phyloP scores from a whole-genome alignment of 1,140 invertebrate species.

The Propsilocerus akamusi region DNA sequence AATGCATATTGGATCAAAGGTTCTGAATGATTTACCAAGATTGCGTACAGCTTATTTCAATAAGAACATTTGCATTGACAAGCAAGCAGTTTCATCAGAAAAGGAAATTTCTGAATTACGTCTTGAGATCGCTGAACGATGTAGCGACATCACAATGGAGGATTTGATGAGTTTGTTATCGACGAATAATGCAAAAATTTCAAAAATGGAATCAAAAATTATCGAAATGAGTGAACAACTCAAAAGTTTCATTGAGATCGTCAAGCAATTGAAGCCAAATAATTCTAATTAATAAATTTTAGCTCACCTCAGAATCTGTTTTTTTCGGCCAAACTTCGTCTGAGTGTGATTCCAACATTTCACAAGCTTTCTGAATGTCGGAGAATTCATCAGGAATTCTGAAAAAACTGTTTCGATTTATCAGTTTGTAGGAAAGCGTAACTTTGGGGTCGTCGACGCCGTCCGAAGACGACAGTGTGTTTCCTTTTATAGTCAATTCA shows the following conservation, averaged over 20 bases:
- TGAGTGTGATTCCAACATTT: slow-evolving; percentile 9
- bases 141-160: background rate
- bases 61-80: slow-evolving; percentile 29
- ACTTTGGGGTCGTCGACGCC: slow-evolving; percentile 8
- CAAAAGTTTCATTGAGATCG: background rate
- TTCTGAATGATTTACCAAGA: background rate
- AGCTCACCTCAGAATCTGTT: slow-evolving; percentile 14
- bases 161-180: background rate
- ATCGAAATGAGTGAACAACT: background rate
- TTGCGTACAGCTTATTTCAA: slow-evolving; percentile 24
- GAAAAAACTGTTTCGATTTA: slow-evolving; percentile 22
- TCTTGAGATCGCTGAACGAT: background rate
- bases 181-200: background rate
- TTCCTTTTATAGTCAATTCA: background rate
- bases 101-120: background rate
- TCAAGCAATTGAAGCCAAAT: background rate
- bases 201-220: background rate
- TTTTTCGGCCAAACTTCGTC: slow-evolving; percentile 13
- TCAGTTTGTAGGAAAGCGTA: slow-evolving; percentile 13
- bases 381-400: slow-evolving; percentile 14
- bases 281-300: background rate
- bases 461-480: background rate
- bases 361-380: slow-evolving; percentile 14
- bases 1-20: background rate
- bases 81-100: background rate